Conservation (phyloP, 2,888 invertebrate species). For the Melolontha melolontha region DNA sequence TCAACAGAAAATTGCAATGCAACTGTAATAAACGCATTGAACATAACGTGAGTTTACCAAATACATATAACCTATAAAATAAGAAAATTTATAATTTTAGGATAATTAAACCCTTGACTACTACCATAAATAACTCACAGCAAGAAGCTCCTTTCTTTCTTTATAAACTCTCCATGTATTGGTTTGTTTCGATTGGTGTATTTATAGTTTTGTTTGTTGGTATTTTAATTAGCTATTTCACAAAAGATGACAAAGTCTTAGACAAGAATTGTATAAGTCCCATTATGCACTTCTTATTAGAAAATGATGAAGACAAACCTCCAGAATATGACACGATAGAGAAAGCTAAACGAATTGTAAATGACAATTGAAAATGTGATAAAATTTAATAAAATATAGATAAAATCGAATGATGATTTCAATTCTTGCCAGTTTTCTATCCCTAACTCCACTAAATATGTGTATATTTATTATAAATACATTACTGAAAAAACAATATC, state of each 20-base stretch:
- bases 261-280: conserved; percentile 73
- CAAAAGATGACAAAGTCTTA: conserved; percentile 66
- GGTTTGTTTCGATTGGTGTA: conserved; percentile 75
- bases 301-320: not conserved
- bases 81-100: not conserved
- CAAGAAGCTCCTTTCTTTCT: conserved; percentile 65
- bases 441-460: no score
- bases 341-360: conserved; percentile 8
- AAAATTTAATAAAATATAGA: no score
- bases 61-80: not conserved
- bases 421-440: no score
- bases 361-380: not conserved
- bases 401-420: no score
- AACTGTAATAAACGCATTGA: not conserved
- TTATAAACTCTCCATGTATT: conserved; percentile 77
- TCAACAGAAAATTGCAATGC: conserved; percentile 47
- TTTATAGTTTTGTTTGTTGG: conserved; percentile 72
- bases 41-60: conserved; percentile 4
- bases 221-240: conserved; percentile 73
- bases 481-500: no score
- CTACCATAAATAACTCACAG: not conserved
- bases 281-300: conserved; percentile 19
- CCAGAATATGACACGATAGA: conserved; percentile 22
- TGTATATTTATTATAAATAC: no score
- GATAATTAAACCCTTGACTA: not conserved